Percentiles rank a stretch among this genome's conserved stretches.
Evolutionary conservation across 2,797 vertebrate genomes (phyloP).

Genomic region (Channa striata): DNA sequence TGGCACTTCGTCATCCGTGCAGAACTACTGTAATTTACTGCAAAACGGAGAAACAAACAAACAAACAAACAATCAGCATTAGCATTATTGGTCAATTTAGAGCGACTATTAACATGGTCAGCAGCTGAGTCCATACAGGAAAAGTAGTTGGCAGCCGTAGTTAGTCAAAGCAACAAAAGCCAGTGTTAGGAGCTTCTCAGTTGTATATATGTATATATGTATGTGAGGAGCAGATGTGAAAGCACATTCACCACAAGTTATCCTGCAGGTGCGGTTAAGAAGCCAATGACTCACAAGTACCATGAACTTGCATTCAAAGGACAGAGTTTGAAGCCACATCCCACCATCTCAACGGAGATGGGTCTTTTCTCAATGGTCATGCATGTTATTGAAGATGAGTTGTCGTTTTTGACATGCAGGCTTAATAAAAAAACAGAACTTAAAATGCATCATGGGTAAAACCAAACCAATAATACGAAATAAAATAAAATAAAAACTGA

Average conservation of each 20-base stretch:
- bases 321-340: constrained; percentile 57
- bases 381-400: constrained; percentile 73
- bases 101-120: constrained; percentile 43
- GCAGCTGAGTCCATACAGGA: constrained; percentile 61
- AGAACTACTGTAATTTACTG: constrained; percentile 90
- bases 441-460: constrained; percentile 39
- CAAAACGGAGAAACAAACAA: constrained; percentile 87
- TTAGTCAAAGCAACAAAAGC: constrained; percentile 71
- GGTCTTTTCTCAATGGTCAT: constrained; percentile 75
- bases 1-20: constrained; percentile 82
- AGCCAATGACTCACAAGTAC: constrained; percentile 84
- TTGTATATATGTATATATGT: background rate
- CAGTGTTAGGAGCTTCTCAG: constrained; percentile 71
- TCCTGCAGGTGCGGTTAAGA: constrained; percentile 65
- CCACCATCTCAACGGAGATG: constrained; percentile 52
- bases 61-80: constrained; percentile 85
- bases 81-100: constrained; percentile 67
- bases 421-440: constrained; percentile 63
- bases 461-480: too few relatives aligned
- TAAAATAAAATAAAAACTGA: constrained; percentile 42
- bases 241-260: constrained; percentile 29
- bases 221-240: constrained; percentile 26
- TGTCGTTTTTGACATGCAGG: constrained; percentile 80
- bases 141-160: constrained; percentile 55
- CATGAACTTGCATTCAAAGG: constrained; percentile 54